Evolutionary conservation across 1,140 invertebrate genomes (phyloP).

Genomic region (Hesperophylax magnus): DNA sequence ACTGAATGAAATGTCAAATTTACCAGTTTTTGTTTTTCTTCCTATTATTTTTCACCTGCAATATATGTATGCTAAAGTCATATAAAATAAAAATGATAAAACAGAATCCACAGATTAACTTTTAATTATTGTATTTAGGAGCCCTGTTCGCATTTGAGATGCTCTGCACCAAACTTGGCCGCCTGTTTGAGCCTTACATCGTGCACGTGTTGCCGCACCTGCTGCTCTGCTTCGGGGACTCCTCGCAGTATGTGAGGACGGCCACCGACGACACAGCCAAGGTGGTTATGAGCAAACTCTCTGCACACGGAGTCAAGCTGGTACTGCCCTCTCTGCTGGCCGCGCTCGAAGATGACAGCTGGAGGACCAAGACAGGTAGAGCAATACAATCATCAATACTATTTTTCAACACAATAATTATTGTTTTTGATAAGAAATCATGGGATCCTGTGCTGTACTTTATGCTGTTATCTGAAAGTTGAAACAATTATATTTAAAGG

Average conservation of each 20-base stretch:
- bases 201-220: conserved; percentile 97
- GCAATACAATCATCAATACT: no score
- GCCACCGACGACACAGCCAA: conserved; percentile 96
- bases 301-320: conserved; percentile 96
- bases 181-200: conserved; percentile 98
- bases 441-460: no score
- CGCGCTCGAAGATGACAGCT: conserved; percentile 97
- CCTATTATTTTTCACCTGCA: no score
- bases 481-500: no score
- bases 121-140: conserved; percentile 67
- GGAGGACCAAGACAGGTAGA: conserved; percentile 96
- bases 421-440: no score
- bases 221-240: conserved; percentile 95
- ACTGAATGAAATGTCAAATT: no score
- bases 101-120: neutral
- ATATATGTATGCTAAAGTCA: no score
- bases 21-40: no score
- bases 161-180: conserved; percentile 94
- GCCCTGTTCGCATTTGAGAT: conserved; percentile 98
- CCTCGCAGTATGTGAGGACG: conserved; percentile 90
- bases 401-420: no score
- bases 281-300: conserved; percentile 97
- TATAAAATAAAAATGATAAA: no score
- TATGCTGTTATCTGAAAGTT: no score
- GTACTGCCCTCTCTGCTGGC: conserved; percentile 92